Evolutionary conservation across 1,140 invertebrate species (phyloP).

Genomic region (Chelonus insularis): DNA sequence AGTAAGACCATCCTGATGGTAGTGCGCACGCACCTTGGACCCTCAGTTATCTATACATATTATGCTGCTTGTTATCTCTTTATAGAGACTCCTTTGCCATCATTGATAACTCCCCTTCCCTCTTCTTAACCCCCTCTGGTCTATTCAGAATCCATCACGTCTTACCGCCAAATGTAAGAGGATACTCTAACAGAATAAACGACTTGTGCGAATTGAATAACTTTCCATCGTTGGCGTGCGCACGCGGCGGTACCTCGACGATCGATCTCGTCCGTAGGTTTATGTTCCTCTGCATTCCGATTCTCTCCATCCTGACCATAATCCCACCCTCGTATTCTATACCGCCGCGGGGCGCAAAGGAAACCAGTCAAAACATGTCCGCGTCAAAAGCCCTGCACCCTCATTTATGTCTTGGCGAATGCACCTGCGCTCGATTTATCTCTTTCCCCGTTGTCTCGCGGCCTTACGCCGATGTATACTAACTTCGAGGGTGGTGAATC

Average conservation of each 20-base stretch:
- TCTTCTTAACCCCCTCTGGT: no score
- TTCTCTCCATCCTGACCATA: constrained; percentile 15
- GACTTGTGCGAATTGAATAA: constrained; percentile 16
- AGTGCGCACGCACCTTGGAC: constrained; percentile 14
- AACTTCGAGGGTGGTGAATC: constrained; percentile 7
- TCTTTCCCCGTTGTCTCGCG: constrained; percentile 10
- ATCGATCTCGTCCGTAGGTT: constrained; percentile 25
- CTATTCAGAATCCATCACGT: neutral
- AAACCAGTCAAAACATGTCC: constrained; percentile 26
- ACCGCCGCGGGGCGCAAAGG: neutral
- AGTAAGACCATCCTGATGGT: constrained; percentile 36
- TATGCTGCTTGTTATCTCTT: no score
- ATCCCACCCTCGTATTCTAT: constrained; percentile 1
- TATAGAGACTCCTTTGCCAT: neutral
- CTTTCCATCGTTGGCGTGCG: constrained; percentile 1
- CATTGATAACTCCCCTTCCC: neutral
- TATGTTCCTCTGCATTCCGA: constrained; percentile 26
- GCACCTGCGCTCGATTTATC: constrained; percentile 30
- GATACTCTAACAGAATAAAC: constrained; percentile 9
- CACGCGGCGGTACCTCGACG: constrained; percentile 8
- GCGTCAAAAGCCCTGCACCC: constrained; percentile 18
- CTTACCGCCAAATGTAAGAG: neutral
- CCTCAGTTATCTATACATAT: no score
- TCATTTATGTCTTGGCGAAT: constrained; percentile 18
- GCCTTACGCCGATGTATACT: constrained; percentile 12